Conservation (phyloP, 2,113 vertebrate species). For the Elanoides forficatus region DNA sequence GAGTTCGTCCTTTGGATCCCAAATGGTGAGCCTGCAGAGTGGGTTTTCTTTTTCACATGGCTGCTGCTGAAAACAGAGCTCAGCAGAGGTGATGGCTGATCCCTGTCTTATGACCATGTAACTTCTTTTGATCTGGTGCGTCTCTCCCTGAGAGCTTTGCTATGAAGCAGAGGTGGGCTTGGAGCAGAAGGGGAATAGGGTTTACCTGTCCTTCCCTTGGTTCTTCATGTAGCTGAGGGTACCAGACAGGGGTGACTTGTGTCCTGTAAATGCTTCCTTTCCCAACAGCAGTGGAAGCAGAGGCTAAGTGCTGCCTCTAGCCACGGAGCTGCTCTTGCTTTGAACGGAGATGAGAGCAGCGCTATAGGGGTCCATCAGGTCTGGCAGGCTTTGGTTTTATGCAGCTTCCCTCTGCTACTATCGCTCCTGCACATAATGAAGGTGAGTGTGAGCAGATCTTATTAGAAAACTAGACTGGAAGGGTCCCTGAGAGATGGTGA, state of each 20-base stretch:
- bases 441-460: not conserved
- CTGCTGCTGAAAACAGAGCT: not conserved
- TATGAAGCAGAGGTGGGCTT: not conserved
- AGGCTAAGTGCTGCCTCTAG: not conserved
- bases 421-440: rapidly evolving
- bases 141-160: not conserved
- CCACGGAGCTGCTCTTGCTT: not conserved
- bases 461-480: not conserved
- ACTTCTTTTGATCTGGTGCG: not conserved
- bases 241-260: not conserved
- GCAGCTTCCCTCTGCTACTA: not conserved
- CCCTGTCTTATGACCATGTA: not conserved
- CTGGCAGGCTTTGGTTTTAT: not conserved
- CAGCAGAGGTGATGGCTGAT: not conserved
- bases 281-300: not conserved
- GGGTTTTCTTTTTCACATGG: not conserved
- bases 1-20: not conserved
- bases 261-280: not conserved
- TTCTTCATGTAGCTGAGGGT: not conserved
- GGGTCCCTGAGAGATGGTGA: not conserved
- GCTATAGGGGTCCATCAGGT: not conserved
- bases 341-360: not conserved
- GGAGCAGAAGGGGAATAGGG: not conserved
- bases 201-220: not conserved
- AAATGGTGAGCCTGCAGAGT: not conserved